phyloP scores from a whole-genome alignment of 1,140 invertebrate genomes.

The Drosophila kikkawai region DNA sequence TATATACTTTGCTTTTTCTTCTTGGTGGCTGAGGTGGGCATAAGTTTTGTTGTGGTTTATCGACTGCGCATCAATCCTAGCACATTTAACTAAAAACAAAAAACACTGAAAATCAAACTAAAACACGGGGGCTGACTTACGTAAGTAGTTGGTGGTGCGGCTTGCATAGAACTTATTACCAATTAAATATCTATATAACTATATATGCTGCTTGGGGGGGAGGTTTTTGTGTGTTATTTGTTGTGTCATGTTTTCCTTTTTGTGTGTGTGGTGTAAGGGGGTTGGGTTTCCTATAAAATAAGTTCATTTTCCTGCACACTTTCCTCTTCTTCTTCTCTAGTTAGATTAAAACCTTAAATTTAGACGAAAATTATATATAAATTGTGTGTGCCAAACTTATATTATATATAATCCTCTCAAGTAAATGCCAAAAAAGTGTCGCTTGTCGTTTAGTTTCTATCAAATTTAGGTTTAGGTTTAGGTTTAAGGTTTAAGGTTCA shows the following conservation, averaged over 20 bases:
- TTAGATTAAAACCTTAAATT: slow-evolving; percentile 74
- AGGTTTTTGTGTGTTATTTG: slow-evolving; percentile 26
- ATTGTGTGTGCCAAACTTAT: slow-evolving; percentile 49
- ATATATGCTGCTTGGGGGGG: slow-evolving; percentile 22
- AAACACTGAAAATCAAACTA: slow-evolving; percentile 79
- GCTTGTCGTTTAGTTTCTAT: slow-evolving; percentile 54
- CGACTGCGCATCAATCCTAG: slow-evolving; percentile 62
- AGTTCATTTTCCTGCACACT: slow-evolving; percentile 37
- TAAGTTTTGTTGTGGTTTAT: slow-evolving; percentile 59
- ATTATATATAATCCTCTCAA: slow-evolving; percentile 76
- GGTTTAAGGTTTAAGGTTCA: slow-evolving; percentile 36
- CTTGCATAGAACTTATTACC: slow-evolving; percentile 58
- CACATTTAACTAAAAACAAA: slow-evolving; percentile 81
- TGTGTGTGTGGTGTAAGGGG: slow-evolving; percentile 12
- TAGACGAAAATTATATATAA: slow-evolving; percentile 79
- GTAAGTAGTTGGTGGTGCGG: slow-evolving; percentile 59
- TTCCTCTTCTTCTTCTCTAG: slow-evolving; percentile 44
- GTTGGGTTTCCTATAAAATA: slow-evolving; percentile 55
- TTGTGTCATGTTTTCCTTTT: slow-evolving; percentile 22
- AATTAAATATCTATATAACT: slow-evolving; percentile 78
- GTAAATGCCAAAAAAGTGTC: slow-evolving; percentile 78
- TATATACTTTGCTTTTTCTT: slow-evolving; percentile 42
- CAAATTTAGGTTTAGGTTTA: slow-evolving; percentile 42
- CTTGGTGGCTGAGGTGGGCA: slow-evolving; percentile 82
- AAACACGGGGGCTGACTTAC: slow-evolving; percentile 81